Conservation (phyloP, 2,888 invertebrate genomes). For the Frankliniella fusca region DNA sequence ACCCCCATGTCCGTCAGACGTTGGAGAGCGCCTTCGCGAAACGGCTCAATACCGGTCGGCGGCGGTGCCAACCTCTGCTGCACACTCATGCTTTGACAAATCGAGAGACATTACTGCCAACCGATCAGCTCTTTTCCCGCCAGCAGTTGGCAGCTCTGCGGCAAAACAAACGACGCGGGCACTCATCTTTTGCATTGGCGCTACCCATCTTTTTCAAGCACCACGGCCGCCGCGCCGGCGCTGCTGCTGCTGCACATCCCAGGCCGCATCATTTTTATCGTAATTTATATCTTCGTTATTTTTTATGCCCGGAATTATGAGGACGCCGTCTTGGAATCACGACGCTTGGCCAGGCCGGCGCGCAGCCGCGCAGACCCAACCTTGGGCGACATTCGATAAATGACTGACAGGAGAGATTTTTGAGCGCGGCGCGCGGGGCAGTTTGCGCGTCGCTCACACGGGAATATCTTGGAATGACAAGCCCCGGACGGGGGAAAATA, state of each 20-base stretch:
- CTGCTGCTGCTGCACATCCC: background rate
- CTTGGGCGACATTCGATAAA: background rate
- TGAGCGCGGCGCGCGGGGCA: background rate
- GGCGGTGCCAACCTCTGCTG: too few species aligned
- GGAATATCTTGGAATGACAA: background rate
- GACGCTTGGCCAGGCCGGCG: background rate
- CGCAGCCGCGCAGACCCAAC: background rate
- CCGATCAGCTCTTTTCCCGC: too few species aligned
- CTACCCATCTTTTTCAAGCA: background rate
- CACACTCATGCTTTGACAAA: too few species aligned
- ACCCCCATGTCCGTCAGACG: too few species aligned
- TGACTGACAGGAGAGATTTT: background rate
- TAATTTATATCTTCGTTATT: slow-evolving; percentile 27
- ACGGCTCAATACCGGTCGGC: too few species aligned
- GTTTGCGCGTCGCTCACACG: slow-evolving; percentile 3
- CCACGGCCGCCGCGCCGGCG: background rate
- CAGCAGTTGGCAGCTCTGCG: background rate
- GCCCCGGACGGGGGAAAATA: background rate
- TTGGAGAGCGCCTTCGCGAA: too few species aligned
- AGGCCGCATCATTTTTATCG: slow-evolving; percentile 20
- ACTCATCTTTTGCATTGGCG: slow-evolving; percentile 13
- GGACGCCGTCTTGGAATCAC: background rate
- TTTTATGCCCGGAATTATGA: slow-evolving; percentile 16
- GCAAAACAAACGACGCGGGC: slow-evolving; percentile 12
- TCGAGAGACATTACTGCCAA: too few species aligned